Evolutionary conservation across 2,113 vertebrate species (phyloP).

Genomic region (Macrotis lagotis): DNA sequence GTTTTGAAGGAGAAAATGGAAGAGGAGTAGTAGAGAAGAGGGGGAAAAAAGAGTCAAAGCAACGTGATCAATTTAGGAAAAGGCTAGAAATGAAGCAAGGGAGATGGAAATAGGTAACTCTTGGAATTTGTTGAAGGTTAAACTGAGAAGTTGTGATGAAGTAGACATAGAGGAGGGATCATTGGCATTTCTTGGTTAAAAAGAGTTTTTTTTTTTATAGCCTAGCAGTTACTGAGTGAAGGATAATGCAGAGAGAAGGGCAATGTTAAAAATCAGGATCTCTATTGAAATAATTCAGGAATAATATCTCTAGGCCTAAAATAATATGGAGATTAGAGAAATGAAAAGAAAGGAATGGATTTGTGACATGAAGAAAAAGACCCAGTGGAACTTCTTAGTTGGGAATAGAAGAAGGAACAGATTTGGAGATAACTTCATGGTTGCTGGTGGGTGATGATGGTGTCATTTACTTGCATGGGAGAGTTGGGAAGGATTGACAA

Average conservation of each 20-base stretch:
- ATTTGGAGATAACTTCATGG: not conserved
- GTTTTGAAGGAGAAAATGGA: conserved; percentile 15
- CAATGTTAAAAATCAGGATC: not conserved
- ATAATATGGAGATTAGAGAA: not conserved
- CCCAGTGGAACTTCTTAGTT: not conserved
- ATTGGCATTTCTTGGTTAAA: not conserved
- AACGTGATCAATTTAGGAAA: not conserved
- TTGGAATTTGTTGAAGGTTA: not conserved
- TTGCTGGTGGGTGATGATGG: not conserved
- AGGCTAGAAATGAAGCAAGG: not conserved
- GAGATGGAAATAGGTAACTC: not conserved
- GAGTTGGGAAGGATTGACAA: not conserved
- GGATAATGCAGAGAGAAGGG: not conserved
- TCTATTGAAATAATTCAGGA: not conserved
- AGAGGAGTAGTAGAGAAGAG: not conserved
- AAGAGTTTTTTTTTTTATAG: too few relatives aligned
- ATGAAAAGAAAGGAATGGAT: not conserved
- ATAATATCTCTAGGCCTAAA: not conserved
- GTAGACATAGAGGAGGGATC: not conserved
- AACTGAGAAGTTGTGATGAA: not conserved
- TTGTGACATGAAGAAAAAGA: not conserved
- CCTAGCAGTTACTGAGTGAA: not conserved
- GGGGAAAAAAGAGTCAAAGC: not conserved
- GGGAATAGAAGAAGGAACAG: not conserved
- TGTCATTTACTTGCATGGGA: not conserved